Base-by-base conservation (phyloP, 2,113 vertebrate genomes). In the Sapajus apella region DNA sequence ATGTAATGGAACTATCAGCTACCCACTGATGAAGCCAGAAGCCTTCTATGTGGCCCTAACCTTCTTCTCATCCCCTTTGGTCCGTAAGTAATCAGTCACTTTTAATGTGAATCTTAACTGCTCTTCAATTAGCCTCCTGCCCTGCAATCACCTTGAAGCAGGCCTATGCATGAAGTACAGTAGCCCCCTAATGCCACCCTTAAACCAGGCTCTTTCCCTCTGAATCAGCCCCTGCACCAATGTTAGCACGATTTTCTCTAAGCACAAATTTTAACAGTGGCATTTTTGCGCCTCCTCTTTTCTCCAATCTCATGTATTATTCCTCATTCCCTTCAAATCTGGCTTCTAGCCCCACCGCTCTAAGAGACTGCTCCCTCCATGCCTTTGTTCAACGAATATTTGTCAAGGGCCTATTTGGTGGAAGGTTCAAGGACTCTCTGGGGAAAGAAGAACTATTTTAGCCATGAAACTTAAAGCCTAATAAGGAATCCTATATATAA, bases 1-100 rank as follows among this genome's bases (percentile, higher is more conserved):
- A 0, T n/a, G n/a, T 20, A 21, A 27, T n/a, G 5, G 20, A 8
- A n/a, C 5, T 18, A 16, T 23, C 16, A 10, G 20, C 40, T 30
- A 6, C 21, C 25, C 61, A 40, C 25, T 43, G 37, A 30, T 7
- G 27, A 11, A 43, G 20, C 20, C 47, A 84, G 8, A 23, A 37
- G 17, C 20, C 10, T 35, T 21, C 6, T 40, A 1, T 10, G 37
- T 40, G 35, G 6, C 5, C 32, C 18, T 56, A 25, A 27, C 8
- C 6, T 18, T 30, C 16, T 13, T 23, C 20, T 32, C 30, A 11
- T 32, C 13, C 11, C 9, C n/a, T 13, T 73, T 58, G 70, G 23
- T 10, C 3, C 30, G 20, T 37, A 56, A 23, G 6, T 61, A 52
- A 70, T 20, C 32, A 58, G 10, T 55, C 13, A 23, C 50, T 61